Conservation (phyloP, 2,113 vertebrate genomes). For the Diglossa brunneiventris region DNA sequence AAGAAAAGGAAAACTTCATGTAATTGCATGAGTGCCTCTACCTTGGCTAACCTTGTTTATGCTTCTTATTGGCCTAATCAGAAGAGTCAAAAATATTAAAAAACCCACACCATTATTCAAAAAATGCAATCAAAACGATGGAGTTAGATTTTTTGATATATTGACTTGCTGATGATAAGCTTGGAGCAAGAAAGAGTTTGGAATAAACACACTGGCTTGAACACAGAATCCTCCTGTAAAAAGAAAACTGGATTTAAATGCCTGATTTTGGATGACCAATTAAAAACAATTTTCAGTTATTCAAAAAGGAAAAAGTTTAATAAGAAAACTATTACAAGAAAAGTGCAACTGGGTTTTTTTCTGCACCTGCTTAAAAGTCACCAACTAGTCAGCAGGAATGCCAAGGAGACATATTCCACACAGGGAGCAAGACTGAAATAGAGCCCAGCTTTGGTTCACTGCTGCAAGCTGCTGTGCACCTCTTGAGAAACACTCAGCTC, state of each 20-base stretch:
- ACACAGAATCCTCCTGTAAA: not conserved
- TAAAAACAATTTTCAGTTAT: conserved; percentile 21
- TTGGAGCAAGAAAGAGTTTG: not conserved
- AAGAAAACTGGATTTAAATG: not conserved
- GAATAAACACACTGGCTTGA: not conserved
- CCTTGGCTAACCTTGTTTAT: not conserved
- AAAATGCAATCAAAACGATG: conserved; percentile 5
- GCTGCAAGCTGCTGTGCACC: not conserved
- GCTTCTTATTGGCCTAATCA: conserved; percentile 3
- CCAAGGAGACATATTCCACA: not conserved
- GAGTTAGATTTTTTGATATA: not conserved
- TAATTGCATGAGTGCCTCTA: not conserved
- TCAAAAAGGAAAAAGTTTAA: not conserved
- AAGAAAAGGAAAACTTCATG: not conserved
- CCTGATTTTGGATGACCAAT: not conserved
- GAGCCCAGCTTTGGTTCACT: not conserved
- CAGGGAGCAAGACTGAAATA: not conserved
- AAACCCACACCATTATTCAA: not conserved
- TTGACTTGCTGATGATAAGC: conserved; percentile 4
- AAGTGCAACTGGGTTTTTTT: not conserved
- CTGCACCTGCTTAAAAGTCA: conserved; percentile 4
- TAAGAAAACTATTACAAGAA: not conserved
- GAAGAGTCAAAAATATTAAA: not conserved
- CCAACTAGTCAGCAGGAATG: not conserved
- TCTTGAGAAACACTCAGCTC: not conserved